These are phyloP conservation scores for Meriones unguiculatus DNA, from an alignment of 2,113 vertebrate species.

Conservation along the genomic window DNA sequence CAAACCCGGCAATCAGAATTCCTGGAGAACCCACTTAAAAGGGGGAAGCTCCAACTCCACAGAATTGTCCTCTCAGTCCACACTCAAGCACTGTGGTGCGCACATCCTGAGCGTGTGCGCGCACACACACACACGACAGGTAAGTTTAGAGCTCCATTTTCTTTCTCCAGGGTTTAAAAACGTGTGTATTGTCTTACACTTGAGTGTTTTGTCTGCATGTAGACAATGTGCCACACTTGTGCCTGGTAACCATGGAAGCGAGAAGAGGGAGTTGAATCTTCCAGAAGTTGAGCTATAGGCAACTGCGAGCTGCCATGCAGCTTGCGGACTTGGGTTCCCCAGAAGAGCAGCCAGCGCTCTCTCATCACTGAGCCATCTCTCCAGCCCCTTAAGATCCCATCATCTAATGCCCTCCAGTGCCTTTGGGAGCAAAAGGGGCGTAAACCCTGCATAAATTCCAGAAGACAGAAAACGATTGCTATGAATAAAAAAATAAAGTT, in stretches of 20 bases:
- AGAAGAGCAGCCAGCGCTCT: not conserved
- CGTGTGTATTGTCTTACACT: not conserved
- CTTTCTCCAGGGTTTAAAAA: not conserved
- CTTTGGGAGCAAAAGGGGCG: not conserved
- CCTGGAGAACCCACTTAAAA: not conserved
- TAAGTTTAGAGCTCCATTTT: not conserved
- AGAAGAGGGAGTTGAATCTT: not conserved
- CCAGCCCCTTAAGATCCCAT: not conserved
- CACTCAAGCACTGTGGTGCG: not conserved
- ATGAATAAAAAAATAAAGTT: constrained; percentile 42
- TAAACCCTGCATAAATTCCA: not conserved
- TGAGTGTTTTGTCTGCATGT: not conserved
- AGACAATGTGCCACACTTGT: not conserved
- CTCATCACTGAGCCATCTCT: not conserved
- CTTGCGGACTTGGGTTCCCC: not conserved
- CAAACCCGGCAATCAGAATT: too few relatives aligned
- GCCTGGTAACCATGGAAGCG: not conserved
- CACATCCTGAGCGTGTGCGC: too few relatives aligned
- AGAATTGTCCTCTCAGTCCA: not conserved
- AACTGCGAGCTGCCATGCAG: not conserved
- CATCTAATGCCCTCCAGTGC: not conserved
- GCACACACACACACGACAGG: not conserved
- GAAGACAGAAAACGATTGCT: not conserved
- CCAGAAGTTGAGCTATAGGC: too few relatives aligned
- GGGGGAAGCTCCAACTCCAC: not conserved